phyloP scores from a whole-genome alignment of 2,888 invertebrate species.

The Plagodis dolabraria region DNA sequence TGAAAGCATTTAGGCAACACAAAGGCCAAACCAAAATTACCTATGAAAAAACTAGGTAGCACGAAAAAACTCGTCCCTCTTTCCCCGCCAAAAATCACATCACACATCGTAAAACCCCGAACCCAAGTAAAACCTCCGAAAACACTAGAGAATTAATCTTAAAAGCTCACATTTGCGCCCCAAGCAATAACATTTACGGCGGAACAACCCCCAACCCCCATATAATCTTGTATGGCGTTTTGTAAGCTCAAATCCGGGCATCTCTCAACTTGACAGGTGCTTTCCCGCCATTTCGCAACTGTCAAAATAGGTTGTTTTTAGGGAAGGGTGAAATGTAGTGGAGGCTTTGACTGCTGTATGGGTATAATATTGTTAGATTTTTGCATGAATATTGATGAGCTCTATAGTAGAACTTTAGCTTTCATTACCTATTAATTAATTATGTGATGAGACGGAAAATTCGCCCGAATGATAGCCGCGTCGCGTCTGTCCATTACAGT shows the following conservation, averaged over 20 bases:
- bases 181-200: constrained; percentile 69
- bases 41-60: too few relatives aligned
- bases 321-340: constrained; percentile 31
- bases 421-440: too few relatives aligned
- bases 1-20: too few relatives aligned
- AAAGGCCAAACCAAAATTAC: too few relatives aligned
- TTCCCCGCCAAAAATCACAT: constrained; percentile 33
- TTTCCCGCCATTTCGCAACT: constrained; percentile 65
- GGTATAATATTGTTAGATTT: too few relatives aligned
- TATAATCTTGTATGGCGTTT: constrained; percentile 64
- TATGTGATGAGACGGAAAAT: too few relatives aligned
- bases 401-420: too few relatives aligned
- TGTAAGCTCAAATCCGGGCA: constrained; percentile 70
- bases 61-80: neutral
- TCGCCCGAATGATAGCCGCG: too few relatives aligned
- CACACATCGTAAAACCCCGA: constrained; percentile 40
- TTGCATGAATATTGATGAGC: too few relatives aligned
- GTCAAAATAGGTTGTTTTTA: constrained; percentile 67
- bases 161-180: constrained; percentile 64
- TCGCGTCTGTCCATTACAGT: too few relatives aligned
- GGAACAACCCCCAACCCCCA: constrained; percentile 50
- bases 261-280: constrained; percentile 68
- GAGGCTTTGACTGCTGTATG: neutral
- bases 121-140: constrained; percentile 38
- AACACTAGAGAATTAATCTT: constrained; percentile 69